Evolutionary conservation across 1,140 invertebrate genomes (phyloP), one percentile per base, ranked within the genome.

Genomic region (Cydia amplana): DNA sequence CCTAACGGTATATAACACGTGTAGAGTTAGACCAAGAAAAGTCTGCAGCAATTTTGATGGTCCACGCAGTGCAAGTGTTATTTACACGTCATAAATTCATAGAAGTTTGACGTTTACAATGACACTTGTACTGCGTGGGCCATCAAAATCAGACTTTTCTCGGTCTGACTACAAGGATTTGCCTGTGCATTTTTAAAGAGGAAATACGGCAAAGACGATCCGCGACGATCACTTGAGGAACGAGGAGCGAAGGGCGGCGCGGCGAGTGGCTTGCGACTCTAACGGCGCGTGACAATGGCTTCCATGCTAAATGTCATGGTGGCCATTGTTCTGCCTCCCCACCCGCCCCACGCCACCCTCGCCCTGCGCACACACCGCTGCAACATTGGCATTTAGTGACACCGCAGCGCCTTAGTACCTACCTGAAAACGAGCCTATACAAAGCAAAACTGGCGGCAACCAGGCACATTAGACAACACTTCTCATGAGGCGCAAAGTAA

Each of bases 221-320:
- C 46, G 76, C 80, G 75, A 76, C 77, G 77, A 75, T 80, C 77
- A 80, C 81, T 83, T 83, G 77, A 83, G 80, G 74, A 78, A 78
- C 74, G 77, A 74, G 76, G 75, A 60, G 55, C 77, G 73, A 73
- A 81, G 81, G 82, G 83, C 85, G 87, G 86, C 90, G 84, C 85
- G 87, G 82, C 83, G 80, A 83, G 81, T 85, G 85, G 86, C 80
- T 89, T 82, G 82, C 82, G 82, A 77, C 83, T 89, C 85, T 83
- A 88, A 87, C 89, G 86, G 86, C 79, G 86, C 90, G 89, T 90
- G 90, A 91, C 88, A 90, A 92, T 88, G 86, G 88, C 83, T 90
- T 91, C 88, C 89, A 91, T 90, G 86, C 85, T 91, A 92, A 91
- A 92, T 92, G 90, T 92, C 91, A 92, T 88, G 89, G 89, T 91